Base-by-base conservation (phyloP, 2,888 invertebrate species). In the Hofmannophila pseudospretella region DNA sequence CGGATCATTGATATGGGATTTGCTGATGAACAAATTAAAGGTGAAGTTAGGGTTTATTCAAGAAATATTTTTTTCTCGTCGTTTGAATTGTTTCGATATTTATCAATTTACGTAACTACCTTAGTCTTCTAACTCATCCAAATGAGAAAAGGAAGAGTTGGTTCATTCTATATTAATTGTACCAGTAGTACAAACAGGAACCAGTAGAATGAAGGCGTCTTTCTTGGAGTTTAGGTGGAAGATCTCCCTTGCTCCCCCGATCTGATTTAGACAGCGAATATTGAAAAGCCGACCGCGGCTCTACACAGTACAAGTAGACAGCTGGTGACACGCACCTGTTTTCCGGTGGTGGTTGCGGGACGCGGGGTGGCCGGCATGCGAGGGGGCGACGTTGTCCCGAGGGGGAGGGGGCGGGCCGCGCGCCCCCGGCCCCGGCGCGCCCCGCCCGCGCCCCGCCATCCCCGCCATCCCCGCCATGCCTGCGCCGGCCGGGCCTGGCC, bases 321-420 rank as follows among this genome's bases (percentile, higher is more conserved):
- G 53, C 22, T 23, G 7, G 7, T n/a, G 47, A 45, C 5, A 54
- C 71, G 55, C 70, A 88, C 88, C 88, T 86, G 86, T 67, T 56
- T 85, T 88, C 52, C 88, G 72, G 48, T 79, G 82, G 41, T 76
- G 85, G 49, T 74, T 80, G 42, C 85, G 73, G 43, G 75, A 77
- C 40, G 68, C 71, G 38, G 78, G 70, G n/a, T 23, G 23, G 23
- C 8, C 23, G n/a, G 23, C n/a, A n/a, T 23, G 7, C 1, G 23
- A 2, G 1, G 23, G 27, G 39, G 74, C 88, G 63, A 90, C 89
- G 66, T 89, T 89, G 58, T 94, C 94, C 42, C 95, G 86, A 0
- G 95, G 95, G 7, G 95, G 95, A 20, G 94, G 94, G 27, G 95
- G 95, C n/a, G 95, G 95, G 34, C 95, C 95, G 54, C 95, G 88